A percentile compares a stretch with the other conserved stretches of the same genome.
phyloP scores from a whole-genome alignment of 1,140 invertebrate species.

The Drosophila sulfurigaster region DNA sequence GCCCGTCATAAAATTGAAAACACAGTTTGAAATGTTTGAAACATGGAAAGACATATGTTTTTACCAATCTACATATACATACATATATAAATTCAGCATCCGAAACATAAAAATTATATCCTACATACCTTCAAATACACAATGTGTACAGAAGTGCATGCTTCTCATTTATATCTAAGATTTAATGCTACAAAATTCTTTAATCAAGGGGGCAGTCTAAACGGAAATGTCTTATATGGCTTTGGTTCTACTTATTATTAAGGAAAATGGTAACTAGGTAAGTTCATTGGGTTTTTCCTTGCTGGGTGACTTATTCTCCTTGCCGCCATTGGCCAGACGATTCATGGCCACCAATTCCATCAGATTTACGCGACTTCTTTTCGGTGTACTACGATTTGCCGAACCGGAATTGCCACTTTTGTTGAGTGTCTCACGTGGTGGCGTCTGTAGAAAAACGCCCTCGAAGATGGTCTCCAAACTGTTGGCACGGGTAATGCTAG shows the following conservation, averaged over 20 bases:
- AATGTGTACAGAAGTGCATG: conserved; percentile 47
- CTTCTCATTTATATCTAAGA: conserved; percentile 30
- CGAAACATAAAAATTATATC: conserved; percentile 27
- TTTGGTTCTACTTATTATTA: conserved; percentile 50
- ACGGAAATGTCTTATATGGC: conserved; percentile 40
- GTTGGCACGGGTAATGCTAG: conserved; percentile 44
- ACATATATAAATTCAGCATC: conserved; percentile 27
- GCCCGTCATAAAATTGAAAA: conserved; percentile 17
- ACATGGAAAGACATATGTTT: conserved; percentile 79
- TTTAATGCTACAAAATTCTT: conserved; percentile 50
- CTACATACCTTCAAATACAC: conserved; percentile 54
- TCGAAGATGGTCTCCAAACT: conserved; percentile 82
- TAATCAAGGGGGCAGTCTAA: conserved; percentile 59
- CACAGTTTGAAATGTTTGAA: conserved; percentile 60
- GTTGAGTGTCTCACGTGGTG: conserved; percentile 64
- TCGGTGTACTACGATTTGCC: conserved; percentile 53
- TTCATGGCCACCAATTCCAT: conserved; percentile 74
- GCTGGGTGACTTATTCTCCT: conserved; percentile 69
- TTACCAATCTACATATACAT: conserved; percentile 45
- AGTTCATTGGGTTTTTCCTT: conserved; percentile 38
- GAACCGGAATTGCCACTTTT: conserved; percentile 31
- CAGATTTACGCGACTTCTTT: conserved; percentile 64
- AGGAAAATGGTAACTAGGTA: conserved; percentile 28
- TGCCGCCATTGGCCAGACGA: conserved; percentile 56
- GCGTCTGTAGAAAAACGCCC: conserved; percentile 78